Evolutionary conservation across 2,888 invertebrate genomes (phyloP), one percentile per base, ranked within the genome.

Genomic region (Allolobophora icterica): DNA sequence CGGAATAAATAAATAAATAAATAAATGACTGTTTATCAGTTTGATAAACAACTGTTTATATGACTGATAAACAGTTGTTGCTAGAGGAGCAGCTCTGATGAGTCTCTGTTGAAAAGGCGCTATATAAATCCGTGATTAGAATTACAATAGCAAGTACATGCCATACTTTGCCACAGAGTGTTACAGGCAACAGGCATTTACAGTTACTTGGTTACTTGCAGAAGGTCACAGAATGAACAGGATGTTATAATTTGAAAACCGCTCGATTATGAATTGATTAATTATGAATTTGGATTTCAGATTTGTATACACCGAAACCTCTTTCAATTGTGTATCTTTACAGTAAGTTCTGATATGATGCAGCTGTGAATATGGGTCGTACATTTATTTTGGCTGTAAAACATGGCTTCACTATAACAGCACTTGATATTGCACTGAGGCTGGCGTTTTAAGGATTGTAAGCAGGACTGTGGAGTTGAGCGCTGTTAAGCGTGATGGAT

Each of bases 321-420:
- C 52, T 52, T 52, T 52, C 4, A 19, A 11, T 71, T n/a, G 71
- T n/a, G 8, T n/a, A n/a, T n/a, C 30, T 8, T n/a, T n/a, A 11
- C n/a, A 1, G n/a, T 8, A 11, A n/a, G 71, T 30, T 71, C 71
- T 71, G 71, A 71, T n/a, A n/a, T n/a, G 71, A 71, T 30, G 71
- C 71, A n/a, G 71, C 30, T n/a, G 24, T 52, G 71, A 13, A 13
- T 71, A n/a, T n/a, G 71, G 21, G 24, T 52, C 52, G 8, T 52
- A 71, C 71, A n/a, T 71, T 71, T 71, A 71, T 71, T 71, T 71
- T n/a, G 11, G 71, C 71, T 71, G 71, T n/a, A 71, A 71, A 71
- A n/a, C 71, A 8, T 71, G 71, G 71, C 71, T 71, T 71, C 71
- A n/a, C n/a, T 71, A 2, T 17, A n/a, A 8, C n/a, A 71, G n/a